These are phyloP conservation scores for Tortricodes alternella DNA, from an alignment of 2,888 invertebrate species.

Conservation along the genomic window DNA sequence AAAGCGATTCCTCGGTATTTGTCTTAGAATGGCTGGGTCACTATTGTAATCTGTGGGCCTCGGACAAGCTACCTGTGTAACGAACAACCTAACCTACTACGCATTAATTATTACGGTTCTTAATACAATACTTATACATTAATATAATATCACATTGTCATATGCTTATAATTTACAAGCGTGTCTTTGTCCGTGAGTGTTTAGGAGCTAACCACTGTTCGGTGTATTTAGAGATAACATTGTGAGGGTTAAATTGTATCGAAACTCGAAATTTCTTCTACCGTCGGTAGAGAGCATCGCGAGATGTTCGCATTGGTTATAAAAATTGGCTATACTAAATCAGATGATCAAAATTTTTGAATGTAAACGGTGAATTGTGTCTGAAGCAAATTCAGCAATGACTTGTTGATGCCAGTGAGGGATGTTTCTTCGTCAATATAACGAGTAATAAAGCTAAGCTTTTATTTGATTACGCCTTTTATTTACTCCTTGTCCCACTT, in stretches of 20 bases:
- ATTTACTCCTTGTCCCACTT: constrained; percentile 51
- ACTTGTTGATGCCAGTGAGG: constrained; percentile 78
- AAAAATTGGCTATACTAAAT: constrained; percentile 68
- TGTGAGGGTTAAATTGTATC: constrained; percentile 65
- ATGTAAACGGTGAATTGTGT: constrained; percentile 60
- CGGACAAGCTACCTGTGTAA: constrained; percentile 69
- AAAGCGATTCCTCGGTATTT: constrained; percentile 78
- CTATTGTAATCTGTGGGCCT: constrained; percentile 82
- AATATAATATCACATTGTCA: constrained; percentile 83
- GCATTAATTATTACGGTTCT: constrained; percentile 80
- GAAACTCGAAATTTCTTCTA: constrained; percentile 40
- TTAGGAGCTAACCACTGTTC: constrained; percentile 78
- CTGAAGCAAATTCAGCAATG: constrained; percentile 63
- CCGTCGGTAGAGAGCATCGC: constrained; percentile 38
- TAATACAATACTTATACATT: constrained; percentile 79
- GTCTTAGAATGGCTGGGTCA: constrained; percentile 78
- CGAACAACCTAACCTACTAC: constrained; percentile 77
- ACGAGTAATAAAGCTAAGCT: constrained; percentile 90
- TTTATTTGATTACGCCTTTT: constrained; percentile 84
- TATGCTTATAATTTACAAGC: constrained; percentile 83
- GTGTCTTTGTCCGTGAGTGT: constrained; percentile 83
- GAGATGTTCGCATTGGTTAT: constrained; percentile 56
- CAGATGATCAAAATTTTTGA: constrained; percentile 73
- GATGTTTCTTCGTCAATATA: constrained; percentile 86
- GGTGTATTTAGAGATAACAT: constrained; percentile 76